Evolutionary conservation across 2,797 vertebrate species (phyloP).

Genomic region (Sebastes elongatus): DNA sequence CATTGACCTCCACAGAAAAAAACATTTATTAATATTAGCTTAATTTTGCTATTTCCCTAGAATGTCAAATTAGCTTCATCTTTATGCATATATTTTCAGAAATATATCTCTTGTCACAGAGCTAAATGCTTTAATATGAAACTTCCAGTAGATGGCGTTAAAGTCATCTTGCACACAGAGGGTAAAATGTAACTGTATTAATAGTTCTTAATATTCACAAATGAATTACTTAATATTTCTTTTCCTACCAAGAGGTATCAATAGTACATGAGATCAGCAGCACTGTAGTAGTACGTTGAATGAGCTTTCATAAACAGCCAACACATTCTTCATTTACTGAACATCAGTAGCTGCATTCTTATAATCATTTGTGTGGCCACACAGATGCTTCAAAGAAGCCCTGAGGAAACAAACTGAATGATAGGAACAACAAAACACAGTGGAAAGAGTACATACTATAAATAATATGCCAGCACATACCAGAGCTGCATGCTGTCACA

Average conservation of each 20-base stretch:
- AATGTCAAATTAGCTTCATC: neutral
- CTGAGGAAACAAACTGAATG: neutral
- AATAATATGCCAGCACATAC: neutral
- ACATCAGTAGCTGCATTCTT: neutral
- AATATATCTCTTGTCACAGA: neutral
- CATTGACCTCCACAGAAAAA: neutral
- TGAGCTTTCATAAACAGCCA: neutral
- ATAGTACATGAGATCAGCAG: neutral
- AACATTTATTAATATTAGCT: neutral
- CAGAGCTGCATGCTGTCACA: constrained; percentile 10
- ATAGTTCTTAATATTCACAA: neutral
- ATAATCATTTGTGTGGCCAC: neutral
- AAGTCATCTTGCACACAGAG: neutral
- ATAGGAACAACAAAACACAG: neutral
- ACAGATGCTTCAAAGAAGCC: neutral
- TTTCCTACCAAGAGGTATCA: neutral
- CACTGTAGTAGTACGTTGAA: neutral
- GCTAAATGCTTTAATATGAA: neutral
- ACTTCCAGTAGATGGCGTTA: constrained; percentile 29
- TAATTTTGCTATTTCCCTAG: accelerated
- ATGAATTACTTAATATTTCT: neutral
- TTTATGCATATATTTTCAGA: neutral
- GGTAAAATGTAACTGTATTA: neutral
- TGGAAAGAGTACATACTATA: neutral
- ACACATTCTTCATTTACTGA: neutral